Base-by-base conservation (phyloP, 2,797 vertebrate genomes). In the Anomalospiza imberbis region DNA sequence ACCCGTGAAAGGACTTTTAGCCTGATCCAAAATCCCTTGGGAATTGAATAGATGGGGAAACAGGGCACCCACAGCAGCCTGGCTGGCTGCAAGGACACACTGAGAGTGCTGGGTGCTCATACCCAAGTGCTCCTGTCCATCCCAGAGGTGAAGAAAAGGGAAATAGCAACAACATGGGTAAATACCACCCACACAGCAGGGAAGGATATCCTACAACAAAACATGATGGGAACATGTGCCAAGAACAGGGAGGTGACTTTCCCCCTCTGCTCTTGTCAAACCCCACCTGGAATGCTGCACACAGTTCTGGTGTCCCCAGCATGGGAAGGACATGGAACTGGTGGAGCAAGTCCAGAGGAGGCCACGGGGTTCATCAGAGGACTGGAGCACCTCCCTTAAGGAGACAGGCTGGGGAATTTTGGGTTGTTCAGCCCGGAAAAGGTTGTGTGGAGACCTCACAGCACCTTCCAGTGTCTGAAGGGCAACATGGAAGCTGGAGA, bases 301-400 rank as follows among this genome's bases (percentile, higher is more conserved):
- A 19, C 25, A 32, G n/a, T 53, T 65, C 38, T 65, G 65, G 15
- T 19, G 38, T 18, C 25, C 38, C 51, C 25, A 45, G 0, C 3
- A 10, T 7, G 24, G 28, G 24, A 45, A 40, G 38, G 44, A 6
- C 44, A 17, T 5, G 32, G 55, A 75, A 68, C 3, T 63, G 36
- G 6, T 45, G 51, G 45, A 53, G 15, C n/a, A 63, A 67, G 31
- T 26, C 31, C 77, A 61, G 61, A 67, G 19, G 19, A 87, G 36
- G 16, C 13, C 36, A 57, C 0, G 1, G 63, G n/a, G 51, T 12
- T 15, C 2, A 0, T 17, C 21, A 42, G 11, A 48, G 29, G 10
- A 70, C 24, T 19, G 36, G 4, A 50, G 29, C 21, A 51, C 3
- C 10, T 44, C 7, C 57, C 12, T 20, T 44, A 8, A 17, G 22